phyloP scores from a whole-genome alignment of 2,797 vertebrate genomes.

The Syngnathus acus region DNA sequence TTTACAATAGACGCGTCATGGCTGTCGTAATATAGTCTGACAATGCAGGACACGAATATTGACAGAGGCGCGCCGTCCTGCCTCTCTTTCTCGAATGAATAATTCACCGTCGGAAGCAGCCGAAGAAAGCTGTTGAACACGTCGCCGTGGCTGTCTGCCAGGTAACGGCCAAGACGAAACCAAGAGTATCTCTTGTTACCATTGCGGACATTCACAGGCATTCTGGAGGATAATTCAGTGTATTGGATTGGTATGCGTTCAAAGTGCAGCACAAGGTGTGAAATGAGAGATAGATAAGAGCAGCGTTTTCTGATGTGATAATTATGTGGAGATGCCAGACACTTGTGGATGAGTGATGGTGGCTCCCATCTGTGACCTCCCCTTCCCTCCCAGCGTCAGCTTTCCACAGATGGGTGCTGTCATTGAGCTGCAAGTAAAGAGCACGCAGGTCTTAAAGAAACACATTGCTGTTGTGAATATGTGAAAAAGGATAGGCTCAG shows the following conservation, averaged over 20 bases:
- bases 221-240: not conserved
- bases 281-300: conserved; percentile 34
- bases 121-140: conserved; percentile 25
- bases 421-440: conserved; percentile 28
- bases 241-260: not conserved
- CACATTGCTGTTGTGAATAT: not conserved
- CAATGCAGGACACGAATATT: conserved; percentile 14
- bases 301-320: conserved; percentile 47
- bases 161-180: conserved; percentile 37
- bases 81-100: conserved; percentile 26
- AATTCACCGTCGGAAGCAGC: conserved; percentile 28
- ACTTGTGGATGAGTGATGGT: conserved; percentile 51
- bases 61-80: conserved; percentile 27
- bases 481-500: no score
- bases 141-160: conserved; percentile 21
- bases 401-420: conserved; percentile 26
- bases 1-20: not conserved
- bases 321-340: conserved; percentile 48
- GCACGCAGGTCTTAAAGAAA: conserved; percentile 13
- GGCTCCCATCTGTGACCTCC: conserved; percentile 54
- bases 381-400: conserved; percentile 42
- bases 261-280: conserved; percentile 22
- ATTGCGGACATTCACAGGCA: conserved; percentile 31
- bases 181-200: conserved; percentile 26
- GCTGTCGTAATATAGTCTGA: conserved; percentile 16